phyloP scores from a whole-genome alignment of 2,888 invertebrate species.

The Argyra leucocephala region DNA sequence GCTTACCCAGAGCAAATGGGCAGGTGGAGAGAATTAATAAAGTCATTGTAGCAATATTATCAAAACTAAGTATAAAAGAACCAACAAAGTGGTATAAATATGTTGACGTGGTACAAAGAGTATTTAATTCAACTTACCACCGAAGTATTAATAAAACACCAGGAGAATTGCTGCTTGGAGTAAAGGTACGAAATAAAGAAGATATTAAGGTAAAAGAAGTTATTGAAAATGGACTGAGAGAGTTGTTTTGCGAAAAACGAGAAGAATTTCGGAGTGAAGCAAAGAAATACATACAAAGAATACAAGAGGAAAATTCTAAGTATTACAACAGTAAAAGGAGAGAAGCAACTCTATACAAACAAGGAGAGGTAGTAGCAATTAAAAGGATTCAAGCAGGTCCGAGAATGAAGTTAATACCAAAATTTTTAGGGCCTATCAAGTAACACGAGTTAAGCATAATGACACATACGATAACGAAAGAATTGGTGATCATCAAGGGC shows the following conservation, averaged over 20 bases:
- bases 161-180: background rate
- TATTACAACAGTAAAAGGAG: background rate
- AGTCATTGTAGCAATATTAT: slow-evolving; percentile 24
- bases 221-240: background rate
- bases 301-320: background rate
- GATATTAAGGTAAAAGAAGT: background rate
- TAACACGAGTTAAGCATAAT: background rate
- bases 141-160: background rate
- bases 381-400: background rate
- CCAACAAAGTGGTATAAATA: slow-evolving; percentile 1
- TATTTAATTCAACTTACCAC: background rate
- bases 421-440: background rate
- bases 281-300: background rate
- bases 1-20: slow-evolving; percentile 33
- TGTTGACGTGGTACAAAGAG: background rate
- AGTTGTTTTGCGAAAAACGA: background rate
- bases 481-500: background rate
- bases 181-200: background rate
- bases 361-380: background rate
- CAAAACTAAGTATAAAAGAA: background rate
- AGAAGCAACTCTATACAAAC: background rate
- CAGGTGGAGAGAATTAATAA: slow-evolving; percentile 32
- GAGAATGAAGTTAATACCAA: background rate
- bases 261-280: background rate
- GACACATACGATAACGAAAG: background rate